Percentiles rank a stretch among this genome's conserved stretches.
Evolutionary conservation across 2,113 vertebrate species (phyloP).

Genomic region (Thomomys bottae): DNA sequence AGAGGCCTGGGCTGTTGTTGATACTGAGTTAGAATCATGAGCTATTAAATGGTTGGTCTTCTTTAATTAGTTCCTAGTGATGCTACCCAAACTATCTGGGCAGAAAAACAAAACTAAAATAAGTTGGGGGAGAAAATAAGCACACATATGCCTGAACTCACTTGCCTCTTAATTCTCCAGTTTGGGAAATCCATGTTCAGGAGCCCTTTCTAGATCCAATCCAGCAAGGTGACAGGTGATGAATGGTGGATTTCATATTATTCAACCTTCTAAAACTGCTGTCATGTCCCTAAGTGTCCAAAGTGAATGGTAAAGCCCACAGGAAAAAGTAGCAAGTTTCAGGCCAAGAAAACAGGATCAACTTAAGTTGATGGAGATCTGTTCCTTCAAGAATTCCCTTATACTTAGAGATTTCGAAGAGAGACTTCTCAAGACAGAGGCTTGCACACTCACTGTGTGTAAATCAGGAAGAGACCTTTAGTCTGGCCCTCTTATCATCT

Average conservation of each 20-base stretch:
- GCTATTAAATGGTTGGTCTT: background rate
- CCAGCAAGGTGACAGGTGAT: background rate
- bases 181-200: background rate
- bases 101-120: background rate
- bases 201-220: constrained; percentile 38
- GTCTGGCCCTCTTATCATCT: background rate
- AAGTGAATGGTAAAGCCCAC: background rate
- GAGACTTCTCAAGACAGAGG: background rate
- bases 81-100: background rate
- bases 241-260: background rate
- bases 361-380: background rate
- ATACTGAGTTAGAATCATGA: background rate
- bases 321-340: constrained; percentile 30
- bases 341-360: background rate
- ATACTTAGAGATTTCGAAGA: background rate
- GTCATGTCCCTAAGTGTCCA: constrained; percentile 6
- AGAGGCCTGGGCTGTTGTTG: accelerated
- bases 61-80: constrained; percentile 10
- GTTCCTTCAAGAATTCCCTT: background rate
- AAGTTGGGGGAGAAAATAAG: constrained; percentile 3
- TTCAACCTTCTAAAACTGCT: background rate
- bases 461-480: background rate
- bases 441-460: too few species aligned
- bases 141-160: background rate
- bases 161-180: background rate